Evolutionary conservation across 1,140 invertebrate genomes (phyloP).

Genomic region (Bombus confusus): DNA sequence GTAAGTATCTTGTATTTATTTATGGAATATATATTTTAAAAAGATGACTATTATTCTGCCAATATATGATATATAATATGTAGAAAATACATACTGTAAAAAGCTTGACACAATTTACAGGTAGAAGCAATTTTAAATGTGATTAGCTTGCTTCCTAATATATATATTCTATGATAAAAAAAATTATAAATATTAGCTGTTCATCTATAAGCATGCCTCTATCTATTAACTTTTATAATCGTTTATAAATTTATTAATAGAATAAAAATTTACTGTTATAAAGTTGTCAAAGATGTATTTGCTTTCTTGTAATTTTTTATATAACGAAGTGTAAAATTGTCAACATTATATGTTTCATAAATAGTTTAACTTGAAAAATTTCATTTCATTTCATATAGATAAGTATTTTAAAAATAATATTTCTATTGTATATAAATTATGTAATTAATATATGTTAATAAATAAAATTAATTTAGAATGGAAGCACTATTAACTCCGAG

Average conservation of each 20-base stretch:
- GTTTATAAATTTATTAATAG: constrained; percentile 41
- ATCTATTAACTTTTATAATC: constrained; percentile 43
- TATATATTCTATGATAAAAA: constrained; percentile 5
- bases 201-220: constrained; percentile 14
- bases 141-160: constrained; percentile 30
- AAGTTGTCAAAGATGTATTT: constrained; percentile 14
- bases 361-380: constrained; percentile 28
- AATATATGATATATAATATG: constrained; percentile 35
- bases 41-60: constrained; percentile 2
- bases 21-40: constrained; percentile 20
- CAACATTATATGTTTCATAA: constrained; percentile 43
- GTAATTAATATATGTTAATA: constrained; percentile 30
- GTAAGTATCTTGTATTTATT: constrained; percentile 51
- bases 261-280: constrained; percentile 36
- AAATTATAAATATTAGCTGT: constrained; percentile 20
- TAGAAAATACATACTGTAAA: constrained; percentile 36
- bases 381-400: constrained; percentile 16
- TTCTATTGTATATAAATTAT: constrained; percentile 49
- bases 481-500: background rate
- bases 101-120: constrained; percentile 36
- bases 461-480: constrained; percentile 14
- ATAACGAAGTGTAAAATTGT: constrained; percentile 9
- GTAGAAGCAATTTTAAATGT: background rate
- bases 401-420: constrained; percentile 17
- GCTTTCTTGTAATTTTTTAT: background rate